phyloP scores from a whole-genome alignment of 2,797 vertebrate species.

The Halcyon leucocephala region DNA sequence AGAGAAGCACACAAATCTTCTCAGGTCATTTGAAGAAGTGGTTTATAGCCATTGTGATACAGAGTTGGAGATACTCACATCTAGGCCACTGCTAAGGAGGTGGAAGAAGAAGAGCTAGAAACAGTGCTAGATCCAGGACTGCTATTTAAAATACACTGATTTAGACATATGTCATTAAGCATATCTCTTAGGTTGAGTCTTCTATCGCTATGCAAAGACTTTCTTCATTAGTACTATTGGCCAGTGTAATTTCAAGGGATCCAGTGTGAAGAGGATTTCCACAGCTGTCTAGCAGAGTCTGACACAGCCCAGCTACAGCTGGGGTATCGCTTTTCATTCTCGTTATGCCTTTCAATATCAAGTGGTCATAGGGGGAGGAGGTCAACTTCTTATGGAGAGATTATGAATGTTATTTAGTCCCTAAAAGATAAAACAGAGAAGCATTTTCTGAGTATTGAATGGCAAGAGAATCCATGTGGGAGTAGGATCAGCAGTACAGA shows the following conservation, averaged over 20 bases:
- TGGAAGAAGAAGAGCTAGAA: background rate
- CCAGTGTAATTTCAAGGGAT: background rate
- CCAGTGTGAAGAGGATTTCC: background rate
- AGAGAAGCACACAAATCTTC: background rate
- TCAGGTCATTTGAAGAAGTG: background rate
- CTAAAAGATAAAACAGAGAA: slow-evolving; percentile 3
- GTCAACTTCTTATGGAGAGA: background rate
- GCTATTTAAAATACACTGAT: background rate
- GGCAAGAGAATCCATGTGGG: background rate
- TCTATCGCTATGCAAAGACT: background rate
- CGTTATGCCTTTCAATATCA: background rate
- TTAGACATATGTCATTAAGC: background rate
- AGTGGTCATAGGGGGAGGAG: background rate
- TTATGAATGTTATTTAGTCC: background rate
- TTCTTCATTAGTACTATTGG: background rate
- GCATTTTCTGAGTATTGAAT: slow-evolving; percentile 3
- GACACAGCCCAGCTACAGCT: background rate
- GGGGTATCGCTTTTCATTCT: background rate
- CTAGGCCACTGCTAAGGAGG: background rate
- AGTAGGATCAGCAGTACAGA: background rate
- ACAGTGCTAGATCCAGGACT: background rate
- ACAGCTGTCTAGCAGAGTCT: background rate
- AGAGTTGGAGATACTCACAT: background rate
- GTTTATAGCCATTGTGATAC: background rate
- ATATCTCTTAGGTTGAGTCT: background rate